Conservation (phyloP, 2,888 invertebrate genomes). For the Lordiphosa fenestrarum region DNA sequence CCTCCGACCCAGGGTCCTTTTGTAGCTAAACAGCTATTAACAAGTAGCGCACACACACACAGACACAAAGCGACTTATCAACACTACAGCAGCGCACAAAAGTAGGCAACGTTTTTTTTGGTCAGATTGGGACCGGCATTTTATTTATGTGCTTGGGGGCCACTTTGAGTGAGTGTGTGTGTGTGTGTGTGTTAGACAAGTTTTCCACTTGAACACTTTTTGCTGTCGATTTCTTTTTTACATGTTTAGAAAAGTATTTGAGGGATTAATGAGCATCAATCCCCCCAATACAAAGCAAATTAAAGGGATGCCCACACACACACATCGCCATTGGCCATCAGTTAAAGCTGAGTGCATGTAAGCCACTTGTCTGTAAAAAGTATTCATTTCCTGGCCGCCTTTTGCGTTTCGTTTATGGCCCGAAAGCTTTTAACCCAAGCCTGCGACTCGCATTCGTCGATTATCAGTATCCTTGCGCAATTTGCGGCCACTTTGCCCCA, state of each 20-base stretch:
- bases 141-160: constrained; percentile 52
- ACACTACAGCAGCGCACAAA: constrained; percentile 59
- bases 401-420: constrained; percentile 49
- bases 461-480: constrained; percentile 56
- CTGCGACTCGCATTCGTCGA: constrained; percentile 24
- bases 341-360: constrained; percentile 60
- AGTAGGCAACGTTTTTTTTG: constrained; percentile 45
- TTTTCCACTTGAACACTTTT: constrained; percentile 70
- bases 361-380: constrained; percentile 55
- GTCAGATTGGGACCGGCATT: constrained; percentile 30
- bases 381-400: constrained; percentile 62
- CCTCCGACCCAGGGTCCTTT: neutral
- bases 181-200: constrained; percentile 44
- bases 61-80: constrained; percentile 61
- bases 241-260: constrained; percentile 61
- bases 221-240: constrained; percentile 57
- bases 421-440: constrained; percentile 64
- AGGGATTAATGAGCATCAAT: constrained; percentile 75
- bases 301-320: constrained; percentile 43
- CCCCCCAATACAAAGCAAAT: constrained; percentile 65
- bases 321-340: constrained; percentile 35
- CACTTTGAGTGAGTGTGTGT: constrained; percentile 13
- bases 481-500: constrained; percentile 56
- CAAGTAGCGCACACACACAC: constrained; percentile 49
- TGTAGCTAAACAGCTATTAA: constrained; percentile 52